Percentiles rank a stretch among this genome's conserved stretches.
Evolutionary conservation across 2,113 vertebrate genomes (phyloP).

Genomic region (Mellivora capensis): DNA sequence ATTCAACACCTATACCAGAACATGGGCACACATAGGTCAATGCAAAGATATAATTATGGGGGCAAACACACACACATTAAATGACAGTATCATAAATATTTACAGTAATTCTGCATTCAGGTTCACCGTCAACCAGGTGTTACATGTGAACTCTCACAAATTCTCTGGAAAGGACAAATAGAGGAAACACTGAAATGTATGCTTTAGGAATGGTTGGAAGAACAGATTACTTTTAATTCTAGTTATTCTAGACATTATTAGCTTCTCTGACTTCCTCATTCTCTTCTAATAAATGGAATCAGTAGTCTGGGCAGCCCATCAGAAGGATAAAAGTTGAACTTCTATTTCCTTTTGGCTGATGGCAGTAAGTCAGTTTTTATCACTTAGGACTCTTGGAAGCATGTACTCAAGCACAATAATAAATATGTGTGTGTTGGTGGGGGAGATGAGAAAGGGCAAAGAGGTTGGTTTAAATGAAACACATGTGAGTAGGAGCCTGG

Average conservation of each 20-base stretch:
- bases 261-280: neutral
- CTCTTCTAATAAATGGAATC: neutral
- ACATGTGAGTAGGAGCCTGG: neutral
- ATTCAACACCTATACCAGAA: neutral
- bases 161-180: neutral
- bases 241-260: neutral
- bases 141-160: neutral
- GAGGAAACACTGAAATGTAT: neutral
- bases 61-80: neutral
- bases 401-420: neutral
- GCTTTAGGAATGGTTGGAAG: neutral
- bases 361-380: neutral
- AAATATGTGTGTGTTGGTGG: neutral
- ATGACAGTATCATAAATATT: neutral
- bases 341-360: neutral
- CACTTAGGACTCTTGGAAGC: neutral
- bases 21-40: neutral
- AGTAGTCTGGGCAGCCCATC: neutral
- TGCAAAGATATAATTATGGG: neutral
- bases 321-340: neutral
- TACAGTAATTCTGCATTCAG: neutral
- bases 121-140: neutral
- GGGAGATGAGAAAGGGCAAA: neutral
- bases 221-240: neutral
- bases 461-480: constrained; percentile 21